Evolutionary conservation across 2,888 invertebrate species (phyloP), one percentile per base, ranked within the genome.

Genomic region (Chymomyza amoena): DNA sequence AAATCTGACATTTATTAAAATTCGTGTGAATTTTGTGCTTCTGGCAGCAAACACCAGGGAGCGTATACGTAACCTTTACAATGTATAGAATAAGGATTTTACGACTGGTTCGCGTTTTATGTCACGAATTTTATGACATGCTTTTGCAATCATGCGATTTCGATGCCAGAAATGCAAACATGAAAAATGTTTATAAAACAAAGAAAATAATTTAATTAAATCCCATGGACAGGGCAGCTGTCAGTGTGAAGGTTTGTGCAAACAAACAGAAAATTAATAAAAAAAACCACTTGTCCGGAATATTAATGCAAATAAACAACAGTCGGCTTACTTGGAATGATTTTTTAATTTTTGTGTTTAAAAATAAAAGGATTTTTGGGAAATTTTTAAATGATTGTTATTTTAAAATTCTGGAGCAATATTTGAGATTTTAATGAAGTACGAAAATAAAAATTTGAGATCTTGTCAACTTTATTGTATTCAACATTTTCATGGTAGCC

Each of bases 1-100:
- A 68, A 70, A 68, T 36, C 54, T 61, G 66, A 61, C 66, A 61
- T 66, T 66, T 66, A 66, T 66, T 66, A 66, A 66, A 57, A 57
- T 57, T 57, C 25, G 57, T 20, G 57, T 25, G 54, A 20, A 54
- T 45, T 45, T 45, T 45, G 39, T 45, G 39, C 13, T 3, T 45
- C 13, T 13, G 4, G 2, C 2, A 7, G 13, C 39, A 45, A 45
- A 45, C 39, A 45, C 13, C 39, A 45, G 39, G 39, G 39, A 45
- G 39, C 39, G 13, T 45, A 45, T 13, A 45, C 6, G 13, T 13
- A 45, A 7, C 39, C 1, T 32, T 32, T 52, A 16, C 52, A 25
- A 25, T n/a, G 32, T 15, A 32, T n/a, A 60, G 32, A 54, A 10
- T 7, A 13, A 9, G 54, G 7, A 57, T 18, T 57, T 57, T 25